phyloP scores from a whole-genome alignment of 2,113 vertebrate genomes.

The Carlito syrichta region DNA sequence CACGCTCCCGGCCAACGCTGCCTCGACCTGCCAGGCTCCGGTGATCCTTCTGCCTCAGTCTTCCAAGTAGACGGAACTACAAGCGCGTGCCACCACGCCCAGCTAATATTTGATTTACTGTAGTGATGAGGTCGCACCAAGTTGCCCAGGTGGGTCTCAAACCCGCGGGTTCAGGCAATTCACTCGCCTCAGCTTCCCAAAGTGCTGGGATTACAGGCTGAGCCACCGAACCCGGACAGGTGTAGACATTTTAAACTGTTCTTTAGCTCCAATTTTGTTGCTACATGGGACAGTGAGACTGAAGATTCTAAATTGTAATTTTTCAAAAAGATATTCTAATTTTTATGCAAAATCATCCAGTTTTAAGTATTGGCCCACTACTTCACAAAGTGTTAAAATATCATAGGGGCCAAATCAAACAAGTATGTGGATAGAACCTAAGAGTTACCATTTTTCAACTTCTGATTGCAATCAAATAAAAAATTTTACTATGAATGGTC shows the following conservation, averaged over 20 bases:
- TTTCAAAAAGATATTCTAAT: background rate
- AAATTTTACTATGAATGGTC: background rate
- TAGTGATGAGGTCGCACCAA: too few relatives aligned
- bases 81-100: too few relatives aligned
- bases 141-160: too few relatives aligned
- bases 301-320: background rate
- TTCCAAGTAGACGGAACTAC: too few relatives aligned
- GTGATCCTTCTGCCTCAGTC: too few relatives aligned
- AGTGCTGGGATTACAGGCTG: too few relatives aligned
- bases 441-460: background rate
- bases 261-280: background rate
- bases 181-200: too few relatives aligned
- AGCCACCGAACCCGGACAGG: too few relatives aligned
- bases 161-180: too few relatives aligned
- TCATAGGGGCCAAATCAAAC: background rate
- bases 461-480: background rate
- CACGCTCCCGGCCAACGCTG: too few relatives aligned
- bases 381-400: background rate
- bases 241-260: background rate
- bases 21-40: too few relatives aligned
- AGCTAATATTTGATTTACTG: too few relatives aligned
- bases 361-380: background rate
- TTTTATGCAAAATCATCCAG: background rate
- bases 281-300: background rate
- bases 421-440: background rate